Conservation (phyloP, 2,797 vertebrate genomes). For the Phataginus tetradactyla region DNA sequence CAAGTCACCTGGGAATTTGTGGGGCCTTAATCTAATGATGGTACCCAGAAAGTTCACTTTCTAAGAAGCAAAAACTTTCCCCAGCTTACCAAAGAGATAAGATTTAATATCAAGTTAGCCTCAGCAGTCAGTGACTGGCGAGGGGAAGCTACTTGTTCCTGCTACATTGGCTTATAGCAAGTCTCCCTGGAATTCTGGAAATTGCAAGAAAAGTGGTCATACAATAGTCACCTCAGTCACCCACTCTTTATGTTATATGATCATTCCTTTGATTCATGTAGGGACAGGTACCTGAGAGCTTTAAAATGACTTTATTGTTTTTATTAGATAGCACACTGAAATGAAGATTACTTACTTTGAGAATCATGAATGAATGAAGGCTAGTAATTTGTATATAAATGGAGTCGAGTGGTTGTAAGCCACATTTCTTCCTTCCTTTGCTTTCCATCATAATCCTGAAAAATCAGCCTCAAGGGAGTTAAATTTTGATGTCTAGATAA, state of each 20-base stretch:
- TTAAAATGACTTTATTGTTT: slow-evolving; percentile 16
- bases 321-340: neutral
- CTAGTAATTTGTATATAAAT: slow-evolving; percentile 21
- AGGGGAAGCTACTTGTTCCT: neutral
- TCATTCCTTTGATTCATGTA: neutral
- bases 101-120: neutral
- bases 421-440: neutral
- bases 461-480: neutral
- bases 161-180: neutral
- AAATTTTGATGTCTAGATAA: neutral
- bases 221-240: neutral
- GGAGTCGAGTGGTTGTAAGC: neutral
- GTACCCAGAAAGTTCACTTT: neutral
- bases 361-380: neutral
- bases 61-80: neutral
- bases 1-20: neutral
- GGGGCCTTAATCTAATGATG: neutral
- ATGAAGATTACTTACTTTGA: neutral
- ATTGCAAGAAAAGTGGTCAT: neutral
- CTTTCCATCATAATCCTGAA: neutral
- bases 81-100: neutral
- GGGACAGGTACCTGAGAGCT: neutral
- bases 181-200: neutral
- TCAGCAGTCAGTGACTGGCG: neutral
- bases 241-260: neutral